Base-by-base conservation (phyloP, 37 sponge, comb jelly and placozoan species). In the Geodia barretti region DNA sequence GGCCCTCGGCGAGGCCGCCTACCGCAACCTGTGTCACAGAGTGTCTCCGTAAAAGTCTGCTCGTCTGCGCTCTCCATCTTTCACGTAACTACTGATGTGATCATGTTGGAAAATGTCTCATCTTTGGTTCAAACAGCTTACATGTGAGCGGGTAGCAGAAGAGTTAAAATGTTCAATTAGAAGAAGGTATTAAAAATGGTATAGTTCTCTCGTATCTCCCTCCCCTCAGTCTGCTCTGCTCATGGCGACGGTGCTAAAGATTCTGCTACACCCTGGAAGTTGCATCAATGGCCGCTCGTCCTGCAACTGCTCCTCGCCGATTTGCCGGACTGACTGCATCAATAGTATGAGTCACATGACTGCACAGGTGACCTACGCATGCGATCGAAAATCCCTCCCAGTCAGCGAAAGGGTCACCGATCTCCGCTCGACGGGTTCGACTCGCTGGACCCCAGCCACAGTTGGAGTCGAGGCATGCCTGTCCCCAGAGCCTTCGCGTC, bases 191-290 rank as follows among this genome's bases (percentile, higher is more conserved):
- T n/a, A n/a, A n/a, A n/a, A n/a, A n/a, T n/a, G n/a, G n/a, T n/a
- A n/a, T n/a, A 11, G 17, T 58, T 19, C 60, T 20, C 60, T 19
- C 60, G 17, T 58, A 11, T 38, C 30, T 60, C 62, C 33, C 47
- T 77, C 28, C 23, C 17, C 61, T 59, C 64, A 68, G 17, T 14
- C 72, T 72, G 3, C 41, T 23, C 79, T 84, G 90, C 88, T 20
- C 54, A 68, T 9, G 87, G 93, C 69, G 87, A 88, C 34, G 87
- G 93, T n/a, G 93, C 40, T 85, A 78, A 25, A 33, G 0, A 29
- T 41, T 2, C 84, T 80, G 62, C 88, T 88, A 37, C 88, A 81
- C 74, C 93, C 93, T 67, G 93, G 93, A 9, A 81, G 83, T 71
- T 92, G 93, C 64, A 64, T 78, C 35, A 74, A 60, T 64, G 47